Conservation (phyloP, 2,113 vertebrate species). For the Apistogramma diplotaenia region DNA sequence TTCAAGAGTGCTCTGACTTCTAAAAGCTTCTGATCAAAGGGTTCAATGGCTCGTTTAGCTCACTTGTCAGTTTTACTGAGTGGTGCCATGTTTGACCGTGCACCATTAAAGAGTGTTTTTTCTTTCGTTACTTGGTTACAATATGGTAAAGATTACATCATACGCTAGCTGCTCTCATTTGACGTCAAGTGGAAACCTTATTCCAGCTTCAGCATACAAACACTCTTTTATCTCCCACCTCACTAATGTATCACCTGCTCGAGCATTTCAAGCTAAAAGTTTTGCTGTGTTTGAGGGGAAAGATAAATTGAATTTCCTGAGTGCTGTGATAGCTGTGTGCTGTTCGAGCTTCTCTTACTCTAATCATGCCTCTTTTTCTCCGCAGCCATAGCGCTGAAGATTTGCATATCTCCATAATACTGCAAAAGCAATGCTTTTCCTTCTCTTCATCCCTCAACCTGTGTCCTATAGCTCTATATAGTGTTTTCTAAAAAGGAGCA, state of each 20-base stretch:
- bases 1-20: conserved; percentile 55
- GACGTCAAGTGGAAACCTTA: background rate
- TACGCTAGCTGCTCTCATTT: background rate
- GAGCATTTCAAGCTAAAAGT: conserved; percentile 23
- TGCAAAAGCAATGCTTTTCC: conserved; percentile 1
- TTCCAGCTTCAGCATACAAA: background rate
- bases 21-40: conserved; percentile 60
- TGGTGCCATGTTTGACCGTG: conserved; percentile 17
- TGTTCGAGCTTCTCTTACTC: conserved; percentile 17
- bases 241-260: conserved; percentile 2
- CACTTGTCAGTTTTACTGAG: conserved; percentile 47
- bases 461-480: background rate
- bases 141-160: background rate
- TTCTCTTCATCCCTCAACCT: conserved; percentile 8
- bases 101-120: background rate
- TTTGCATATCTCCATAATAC: conserved; percentile 59
- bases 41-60: conserved; percentile 38
- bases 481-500: conserved; percentile 9
- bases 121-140: background rate
- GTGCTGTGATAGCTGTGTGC: conserved; percentile 28
- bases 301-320: conserved; percentile 44
- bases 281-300: conserved; percentile 21
- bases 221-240: conserved; percentile 18
- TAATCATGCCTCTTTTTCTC: conserved; percentile 49
- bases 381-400: conserved; percentile 3